A percentile compares a stretch with the other conserved stretches of the same genome.
These are phyloP conservation scores for Microctenopoma steveboyesi DNA, from an alignment of 2,797 vertebrate genomes.

Conservation along the genomic window DNA sequence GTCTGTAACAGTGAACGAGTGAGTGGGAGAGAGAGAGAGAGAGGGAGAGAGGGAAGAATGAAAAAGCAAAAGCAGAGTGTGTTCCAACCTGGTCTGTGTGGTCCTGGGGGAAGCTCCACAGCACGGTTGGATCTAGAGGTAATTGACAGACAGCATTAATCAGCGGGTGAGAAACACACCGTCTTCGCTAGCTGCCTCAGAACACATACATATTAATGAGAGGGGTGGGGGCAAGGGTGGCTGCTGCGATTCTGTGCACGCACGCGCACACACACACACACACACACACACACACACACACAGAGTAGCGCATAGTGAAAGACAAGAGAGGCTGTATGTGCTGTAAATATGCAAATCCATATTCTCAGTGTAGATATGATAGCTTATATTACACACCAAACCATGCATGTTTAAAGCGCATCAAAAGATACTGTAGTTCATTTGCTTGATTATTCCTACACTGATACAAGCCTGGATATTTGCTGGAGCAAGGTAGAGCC, in stretches of 20 bases:
- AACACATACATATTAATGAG: constrained; percentile 95
- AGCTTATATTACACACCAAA: constrained; percentile 69
- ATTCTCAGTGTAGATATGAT: constrained; percentile 75
- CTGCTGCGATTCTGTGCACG: constrained; percentile 76
- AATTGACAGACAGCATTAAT: constrained; percentile 98
- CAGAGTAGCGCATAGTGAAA: constrained; percentile 53
- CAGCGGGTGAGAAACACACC: constrained; percentile 87
- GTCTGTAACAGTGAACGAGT: constrained; percentile 64
- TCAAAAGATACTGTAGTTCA: constrained; percentile 53
- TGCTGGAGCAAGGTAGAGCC: constrained; percentile 42
- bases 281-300: constrained; percentile 24
- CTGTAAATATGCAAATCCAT: constrained; percentile 80
- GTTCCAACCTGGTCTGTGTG: constrained; percentile 98
- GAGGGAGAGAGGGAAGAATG: constrained; percentile 58
- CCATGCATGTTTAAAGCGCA: constrained; percentile 63
- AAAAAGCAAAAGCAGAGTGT: constrained; percentile 83
- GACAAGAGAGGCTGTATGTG: constrained; percentile 65
- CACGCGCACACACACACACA: constrained; percentile 31
- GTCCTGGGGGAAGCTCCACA: constrained; percentile 99
- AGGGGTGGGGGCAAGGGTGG: constrained; percentile 85
- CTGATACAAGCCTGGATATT: constrained; percentile 38
- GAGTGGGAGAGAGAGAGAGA: constrained; percentile 35
- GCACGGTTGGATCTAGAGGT: constrained; percentile 98
- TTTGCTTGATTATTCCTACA: constrained; percentile 69
- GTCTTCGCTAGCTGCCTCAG: constrained; percentile 87